Evolutionary conservation across 2,888 invertebrate genomes (phyloP).

Genomic region (Steinernema scapterisci): DNA sequence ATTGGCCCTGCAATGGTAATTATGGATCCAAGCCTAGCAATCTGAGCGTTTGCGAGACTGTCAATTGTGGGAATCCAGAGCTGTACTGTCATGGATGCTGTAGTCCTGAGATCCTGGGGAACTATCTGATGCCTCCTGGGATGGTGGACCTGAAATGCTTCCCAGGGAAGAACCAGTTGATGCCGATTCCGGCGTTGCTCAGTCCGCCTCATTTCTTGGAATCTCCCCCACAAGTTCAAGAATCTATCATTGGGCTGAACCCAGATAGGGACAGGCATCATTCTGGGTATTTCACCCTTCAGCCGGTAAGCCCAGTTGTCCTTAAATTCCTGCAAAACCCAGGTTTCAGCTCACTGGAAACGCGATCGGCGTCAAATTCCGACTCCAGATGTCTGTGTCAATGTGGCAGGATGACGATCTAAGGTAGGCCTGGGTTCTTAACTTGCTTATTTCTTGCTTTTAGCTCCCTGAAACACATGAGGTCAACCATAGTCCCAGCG

Average conservation of each 20-base stretch:
- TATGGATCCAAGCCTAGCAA: not conserved
- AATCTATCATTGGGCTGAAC: slow-evolving; percentile 46
- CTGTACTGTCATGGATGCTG: slow-evolving; percentile 10
- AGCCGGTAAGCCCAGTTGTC: slow-evolving; percentile 44
- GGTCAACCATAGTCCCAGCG: not conserved
- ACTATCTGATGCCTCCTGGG: slow-evolving; percentile 53
- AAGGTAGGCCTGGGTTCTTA: not conserved
- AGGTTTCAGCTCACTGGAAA: slow-evolving; percentile 17
- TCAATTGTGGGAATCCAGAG: not conserved
- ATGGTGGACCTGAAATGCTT: slow-evolving; percentile 54
- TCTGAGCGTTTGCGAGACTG: not conserved
- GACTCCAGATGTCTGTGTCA: not conserved
- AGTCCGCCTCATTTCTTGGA: slow-evolving; percentile 57
- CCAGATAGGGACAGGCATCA: slow-evolving; percentile 45
- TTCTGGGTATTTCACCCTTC: slow-evolving; percentile 51
- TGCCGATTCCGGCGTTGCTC: slow-evolving; percentile 55
- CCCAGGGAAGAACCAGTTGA: slow-evolving; percentile 46
- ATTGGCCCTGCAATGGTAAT: slow-evolving; percentile 27
- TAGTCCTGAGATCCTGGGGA: slow-evolving; percentile 24
- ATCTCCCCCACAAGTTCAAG: slow-evolving; percentile 48
- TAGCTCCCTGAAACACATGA: not conserved
- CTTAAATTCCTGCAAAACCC: not conserved
- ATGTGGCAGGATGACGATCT: not conserved
- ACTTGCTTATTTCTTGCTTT: not conserved
- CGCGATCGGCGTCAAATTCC: not conserved